Evolutionary conservation across 2,797 vertebrate species (phyloP).

Genomic region (Podargus strigoides): DNA sequence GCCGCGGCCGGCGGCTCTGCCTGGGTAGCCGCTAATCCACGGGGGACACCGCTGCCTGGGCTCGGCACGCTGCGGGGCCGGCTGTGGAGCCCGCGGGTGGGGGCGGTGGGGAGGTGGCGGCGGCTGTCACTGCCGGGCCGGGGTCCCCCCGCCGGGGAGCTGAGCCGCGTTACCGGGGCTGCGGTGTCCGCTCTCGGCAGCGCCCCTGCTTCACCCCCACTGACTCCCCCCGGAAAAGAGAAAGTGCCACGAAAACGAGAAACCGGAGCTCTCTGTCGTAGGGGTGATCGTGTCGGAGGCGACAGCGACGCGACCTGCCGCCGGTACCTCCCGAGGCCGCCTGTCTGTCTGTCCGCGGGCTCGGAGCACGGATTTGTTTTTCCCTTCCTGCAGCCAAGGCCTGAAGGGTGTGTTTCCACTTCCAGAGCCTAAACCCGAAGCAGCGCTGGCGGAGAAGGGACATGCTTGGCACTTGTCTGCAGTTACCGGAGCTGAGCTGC

Average conservation of each 20-base stretch:
- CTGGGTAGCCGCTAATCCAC: not conserved
- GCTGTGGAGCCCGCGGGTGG: not conserved
- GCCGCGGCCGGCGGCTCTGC: not conserved
- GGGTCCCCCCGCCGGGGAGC: no score
- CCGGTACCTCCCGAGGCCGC: not conserved
- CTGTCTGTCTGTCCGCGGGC: no score
- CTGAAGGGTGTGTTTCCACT: constrained; percentile 30
- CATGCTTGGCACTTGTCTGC: not conserved
- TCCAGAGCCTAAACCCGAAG: not conserved
- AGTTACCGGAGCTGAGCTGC: not conserved
- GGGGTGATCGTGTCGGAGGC: not conserved
- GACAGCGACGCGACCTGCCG: not conserved
- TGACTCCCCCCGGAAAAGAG: not conserved
- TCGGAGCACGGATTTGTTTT: not conserved
- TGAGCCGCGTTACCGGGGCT: not conserved
- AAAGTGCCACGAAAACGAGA: not conserved
- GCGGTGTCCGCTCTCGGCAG: not conserved
- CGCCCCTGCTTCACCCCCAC: not conserved
- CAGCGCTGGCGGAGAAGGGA: not conserved
- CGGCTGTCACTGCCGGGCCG: not conserved
- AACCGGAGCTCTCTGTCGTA: accelerated
- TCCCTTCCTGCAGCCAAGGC: not conserved
- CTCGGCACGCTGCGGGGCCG: not conserved
- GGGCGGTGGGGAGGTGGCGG: not conserved
- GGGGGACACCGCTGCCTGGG: not conserved